A percentile compares a stretch with the other conserved stretches of the same genome.
Conservation (phyloP, 2,888 invertebrate genomes). For the Drosophila mulleri region DNA sequence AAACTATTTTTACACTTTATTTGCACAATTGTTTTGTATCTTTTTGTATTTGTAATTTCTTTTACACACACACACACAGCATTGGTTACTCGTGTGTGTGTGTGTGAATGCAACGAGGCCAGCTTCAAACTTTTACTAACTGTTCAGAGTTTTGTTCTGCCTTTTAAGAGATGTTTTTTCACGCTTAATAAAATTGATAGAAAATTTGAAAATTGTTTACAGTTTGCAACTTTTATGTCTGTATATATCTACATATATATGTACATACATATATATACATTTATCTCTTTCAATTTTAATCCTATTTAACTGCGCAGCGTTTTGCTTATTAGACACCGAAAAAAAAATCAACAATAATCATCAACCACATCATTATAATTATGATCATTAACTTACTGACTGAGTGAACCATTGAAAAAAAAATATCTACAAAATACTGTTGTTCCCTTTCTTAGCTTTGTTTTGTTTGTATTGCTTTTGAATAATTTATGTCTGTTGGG, state of each 20-base stretch:
- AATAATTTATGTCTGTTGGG: constrained; percentile 52
- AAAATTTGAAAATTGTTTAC: constrained; percentile 9
- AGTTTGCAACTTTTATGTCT: background rate
- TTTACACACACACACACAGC: background rate
- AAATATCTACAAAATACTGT: constrained; percentile 6
- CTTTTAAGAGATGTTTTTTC: constrained; percentile 35
- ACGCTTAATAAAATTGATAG: constrained; percentile 47
- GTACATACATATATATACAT: background rate
- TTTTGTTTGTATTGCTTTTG: constrained; percentile 37
- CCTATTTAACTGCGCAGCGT: constrained; percentile 14
- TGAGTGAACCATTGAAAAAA: constrained; percentile 54
- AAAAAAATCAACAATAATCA: constrained; percentile 58
- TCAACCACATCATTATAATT: constrained; percentile 60
- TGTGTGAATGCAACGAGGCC: constrained; percentile 59
- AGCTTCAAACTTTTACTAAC: constrained; percentile 34
- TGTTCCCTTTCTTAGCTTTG: constrained; percentile 24
- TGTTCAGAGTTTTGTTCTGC: constrained; percentile 4
- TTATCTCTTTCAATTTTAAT: constrained; percentile 1
- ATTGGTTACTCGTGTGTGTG: background rate
- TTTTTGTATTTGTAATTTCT: constrained; percentile 7
- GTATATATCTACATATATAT: background rate
- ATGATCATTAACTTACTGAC: constrained; percentile 77
- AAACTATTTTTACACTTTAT: constrained; percentile 59
- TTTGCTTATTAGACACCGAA: constrained; percentile 45
- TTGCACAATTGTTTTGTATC: constrained; percentile 39